Evolutionary conservation across 2,888 invertebrate genomes (phyloP), one percentile per base, ranked within the genome.

Genomic region (Xylophagus ater): DNA sequence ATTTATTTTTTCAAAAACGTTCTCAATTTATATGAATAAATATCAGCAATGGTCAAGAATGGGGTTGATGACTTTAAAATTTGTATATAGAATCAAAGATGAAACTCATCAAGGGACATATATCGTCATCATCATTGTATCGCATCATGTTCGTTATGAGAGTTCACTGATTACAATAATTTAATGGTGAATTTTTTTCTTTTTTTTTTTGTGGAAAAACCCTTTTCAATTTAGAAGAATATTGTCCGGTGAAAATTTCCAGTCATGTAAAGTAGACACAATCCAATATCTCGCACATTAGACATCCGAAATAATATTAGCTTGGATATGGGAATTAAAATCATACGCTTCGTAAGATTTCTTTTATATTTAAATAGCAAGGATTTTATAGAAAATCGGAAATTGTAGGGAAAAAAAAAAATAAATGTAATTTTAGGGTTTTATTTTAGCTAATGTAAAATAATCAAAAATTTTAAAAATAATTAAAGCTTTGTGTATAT

Each of bases 211-310:
- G n/a, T 10, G 14, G 14, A 25, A 15, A 23, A 12, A 4, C 4
- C 9, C 8, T 8, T n/a, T n/a, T n/a, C n/a, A n/a, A n/a, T n/a
- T n/a, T n/a, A n/a, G n/a, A n/a, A n/a, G n/a, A n/a, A n/a, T n/a
- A n/a, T n/a, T 13, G 33, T 33, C 21, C 13, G 20, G 28, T 18
- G 15, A 28, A 14, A 31, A 25, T 35, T 30, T 34, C 31, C 36
- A 24, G 25, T 35, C 26, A 33, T 37, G 8, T 26, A 41, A 41
- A 41, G 29, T 37, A 29, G 29, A 29, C 37, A 37, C 20, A 24
- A 42, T 38, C 37, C 42, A 42, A 42, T 42, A 42, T 42, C 37
- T 30, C 42, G 37, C 42, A 37, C 42, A 42, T 42, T 42, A 42
- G 37, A 14, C 37, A 29, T 34, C 37, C 34, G 28, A 37, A 42